Evolutionary conservation across 1,140 invertebrate genomes (phyloP), one percentile per base, ranked within the genome.

Genomic region (Marisa cornuarietis): DNA sequence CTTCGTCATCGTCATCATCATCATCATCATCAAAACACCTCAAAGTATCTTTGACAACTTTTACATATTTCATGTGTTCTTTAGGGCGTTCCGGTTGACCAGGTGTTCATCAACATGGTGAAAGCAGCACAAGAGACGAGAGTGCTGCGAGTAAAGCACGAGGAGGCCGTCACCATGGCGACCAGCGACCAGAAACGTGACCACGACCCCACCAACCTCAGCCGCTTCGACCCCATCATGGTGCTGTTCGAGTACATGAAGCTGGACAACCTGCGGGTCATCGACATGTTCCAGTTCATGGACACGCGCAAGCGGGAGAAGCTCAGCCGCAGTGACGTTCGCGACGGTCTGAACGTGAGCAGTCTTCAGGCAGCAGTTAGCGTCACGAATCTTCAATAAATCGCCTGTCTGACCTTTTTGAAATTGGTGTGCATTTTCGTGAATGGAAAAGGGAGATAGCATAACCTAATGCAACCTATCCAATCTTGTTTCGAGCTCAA

Each of bases 171-270:
- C 42, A 81, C 81, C 51, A 76, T 81, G 58, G 85, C 82, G 22
- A 85, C 85, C 58, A 79, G 77, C 54, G 74, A 86, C 26, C 81
- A 80, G 72, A 81, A 82, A 65, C 82, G 79, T 26, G 80, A 85
- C 11, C 84, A 85, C 68, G 85, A 87, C 62, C 84, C 84, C 14
- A 83, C 85, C 79, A 84, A 86, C 62, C 84, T 88, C 13, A 84
- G 83, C 71, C 71, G 81, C 52, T 88, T 84, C 76, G 86, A 88
- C 73, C 86, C 87, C 1, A 84, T 87, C 24, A 76, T 87, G 78
- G 85, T 87, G 14, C 72, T 88, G 62, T 84, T 88, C 26, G 87
- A 88, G 71, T 88, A 87, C 72, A 88, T 87, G 86, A 83, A 85
- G 61, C 84, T 87, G 74, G 86, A 88, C 80, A 88, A 88, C 79